Conservation (phyloP, 2,797 vertebrate species). For the Enteromius treurensis region DNA sequence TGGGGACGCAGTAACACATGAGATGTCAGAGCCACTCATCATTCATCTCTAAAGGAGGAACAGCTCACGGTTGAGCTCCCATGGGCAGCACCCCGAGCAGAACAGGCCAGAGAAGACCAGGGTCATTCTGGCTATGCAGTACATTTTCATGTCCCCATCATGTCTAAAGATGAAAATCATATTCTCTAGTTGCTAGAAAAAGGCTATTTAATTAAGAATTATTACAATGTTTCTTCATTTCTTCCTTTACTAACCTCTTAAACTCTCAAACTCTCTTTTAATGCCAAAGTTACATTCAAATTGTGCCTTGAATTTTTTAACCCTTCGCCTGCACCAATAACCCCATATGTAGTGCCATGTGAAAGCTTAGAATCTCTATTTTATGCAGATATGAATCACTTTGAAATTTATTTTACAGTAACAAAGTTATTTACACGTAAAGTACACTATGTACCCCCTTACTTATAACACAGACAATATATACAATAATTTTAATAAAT, state of each 20-base stretch:
- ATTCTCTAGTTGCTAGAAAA: background rate
- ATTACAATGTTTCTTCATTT: background rate
- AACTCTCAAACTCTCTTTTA: too few species aligned
- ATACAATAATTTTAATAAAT: too few species aligned
- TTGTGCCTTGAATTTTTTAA: too few species aligned
- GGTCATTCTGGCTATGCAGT: background rate
- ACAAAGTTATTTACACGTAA: too few species aligned
- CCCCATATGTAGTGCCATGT: too few species aligned
- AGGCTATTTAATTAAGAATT: background rate
- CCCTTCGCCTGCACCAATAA: too few species aligned
- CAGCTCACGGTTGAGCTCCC: conserved; percentile 46
- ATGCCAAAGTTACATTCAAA: too few species aligned
- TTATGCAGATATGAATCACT: too few species aligned
- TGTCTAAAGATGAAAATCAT: conserved; percentile 2
- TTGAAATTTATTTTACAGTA: too few species aligned
- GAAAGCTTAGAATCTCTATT: too few species aligned
- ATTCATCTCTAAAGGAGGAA: conserved; percentile 47
- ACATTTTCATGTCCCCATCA: background rate
- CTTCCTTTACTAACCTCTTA: background rate
- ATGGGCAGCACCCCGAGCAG: conserved; percentile 30
- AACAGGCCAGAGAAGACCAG: conserved; percentile 14
- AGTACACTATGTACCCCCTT: too few species aligned
- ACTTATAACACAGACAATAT: too few species aligned
- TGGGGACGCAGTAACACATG: conserved; percentile 42
- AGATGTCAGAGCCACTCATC: conserved; percentile 45